Percentiles rank a stretch among this genome's conserved stretches.
These are phyloP conservation scores for Arvicola amphibius DNA, from an alignment of 2,797 vertebrate genomes.

Conservation along the genomic window DNA sequence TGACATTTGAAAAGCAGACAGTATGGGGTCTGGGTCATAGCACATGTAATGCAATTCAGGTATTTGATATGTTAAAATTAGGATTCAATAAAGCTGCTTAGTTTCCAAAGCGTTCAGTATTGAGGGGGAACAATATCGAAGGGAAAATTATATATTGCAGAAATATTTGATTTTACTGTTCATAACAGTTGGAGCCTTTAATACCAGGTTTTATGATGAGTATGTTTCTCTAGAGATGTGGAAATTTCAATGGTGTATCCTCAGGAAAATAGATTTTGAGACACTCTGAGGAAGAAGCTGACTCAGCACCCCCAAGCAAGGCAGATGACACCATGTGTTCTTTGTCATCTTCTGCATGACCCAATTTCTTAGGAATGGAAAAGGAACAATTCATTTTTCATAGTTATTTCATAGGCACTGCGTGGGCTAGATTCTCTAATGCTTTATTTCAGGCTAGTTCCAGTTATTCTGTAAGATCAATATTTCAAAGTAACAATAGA, in stretches of 20 bases:
- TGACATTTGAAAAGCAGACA: not conserved
- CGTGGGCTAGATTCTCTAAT: not conserved
- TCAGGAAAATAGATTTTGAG: constrained; percentile 10
- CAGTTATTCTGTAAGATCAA: constrained; percentile 55
- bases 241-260: not conserved
- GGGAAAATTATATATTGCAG: not conserved
- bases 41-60: not conserved
- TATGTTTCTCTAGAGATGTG: not conserved
- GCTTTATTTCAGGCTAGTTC: constrained; percentile 57
- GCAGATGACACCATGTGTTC: not conserved
- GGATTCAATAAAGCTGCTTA: not conserved
- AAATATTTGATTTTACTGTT: not conserved
- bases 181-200: not conserved
- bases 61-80: constrained; percentile 18
- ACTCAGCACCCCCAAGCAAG: not conserved
- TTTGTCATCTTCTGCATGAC: constrained; percentile 55
- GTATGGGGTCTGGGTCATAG: not conserved
- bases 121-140: not conserved
- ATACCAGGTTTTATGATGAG: not conserved
- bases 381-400: constrained; percentile 65
- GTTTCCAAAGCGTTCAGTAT: not conserved
- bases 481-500: constrained; percentile 74
- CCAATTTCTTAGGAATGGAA: constrained; percentile 1
- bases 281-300: not conserved
- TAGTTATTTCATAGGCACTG: constrained; percentile 1